Evolutionary conservation across 2,888 invertebrate genomes (phyloP).

Genomic region (Pristionchus fissidentatus): DNA sequence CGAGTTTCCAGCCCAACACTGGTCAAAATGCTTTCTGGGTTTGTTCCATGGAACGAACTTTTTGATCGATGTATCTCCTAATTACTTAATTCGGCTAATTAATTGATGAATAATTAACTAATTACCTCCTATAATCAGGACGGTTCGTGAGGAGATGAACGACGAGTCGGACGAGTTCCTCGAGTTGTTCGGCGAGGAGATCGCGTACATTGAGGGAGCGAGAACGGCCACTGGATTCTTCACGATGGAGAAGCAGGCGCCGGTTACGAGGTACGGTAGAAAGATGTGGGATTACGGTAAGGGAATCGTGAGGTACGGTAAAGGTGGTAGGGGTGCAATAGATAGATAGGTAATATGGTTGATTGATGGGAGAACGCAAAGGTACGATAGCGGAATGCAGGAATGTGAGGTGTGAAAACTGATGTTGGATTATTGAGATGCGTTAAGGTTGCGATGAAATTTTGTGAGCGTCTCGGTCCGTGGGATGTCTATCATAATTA

Average conservation of each 20-base stretch:
- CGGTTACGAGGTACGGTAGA: constrained; percentile 58
- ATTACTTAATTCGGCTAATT: too few relatives aligned
- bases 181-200: constrained; percentile 88
- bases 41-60: too few relatives aligned
- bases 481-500: neutral
- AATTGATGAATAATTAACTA: neutral
- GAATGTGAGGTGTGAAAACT: too few relatives aligned
- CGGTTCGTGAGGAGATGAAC: constrained; percentile 94
- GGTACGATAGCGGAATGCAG: too few relatives aligned
- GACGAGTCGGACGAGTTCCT: constrained; percentile 97
- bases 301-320: too few relatives aligned
- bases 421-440: neutral
- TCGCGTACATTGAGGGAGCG: constrained; percentile 97
- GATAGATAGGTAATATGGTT: neutral
- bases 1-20: too few relatives aligned
- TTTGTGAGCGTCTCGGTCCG: neutral
- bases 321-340: neutral
- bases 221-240: constrained; percentile 96
- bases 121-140: constrained; percentile 76
- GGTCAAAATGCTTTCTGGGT: too few relatives aligned
- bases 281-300: neutral
- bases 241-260: constrained; percentile 82
- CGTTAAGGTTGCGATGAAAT: neutral
- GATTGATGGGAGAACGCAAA: too few relatives aligned
- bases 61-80: neutral